A percentile compares a stretch with the other conserved stretches of the same genome.
Evolutionary conservation across 1,140 invertebrate species (phyloP).

Genomic region (Aphelenchoides fujianensis): DNA sequence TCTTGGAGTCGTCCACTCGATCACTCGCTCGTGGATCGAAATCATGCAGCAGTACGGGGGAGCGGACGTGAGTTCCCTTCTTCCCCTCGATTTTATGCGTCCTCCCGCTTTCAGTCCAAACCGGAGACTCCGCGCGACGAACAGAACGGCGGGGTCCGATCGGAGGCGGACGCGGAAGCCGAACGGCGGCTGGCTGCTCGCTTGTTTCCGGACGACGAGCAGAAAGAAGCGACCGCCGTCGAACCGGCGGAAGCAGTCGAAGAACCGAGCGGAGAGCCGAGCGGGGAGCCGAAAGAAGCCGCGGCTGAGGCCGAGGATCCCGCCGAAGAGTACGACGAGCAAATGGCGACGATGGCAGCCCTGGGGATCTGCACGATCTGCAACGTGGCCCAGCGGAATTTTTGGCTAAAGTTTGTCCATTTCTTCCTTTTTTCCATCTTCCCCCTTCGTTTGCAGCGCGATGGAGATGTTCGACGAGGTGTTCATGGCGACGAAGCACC

Average conservation of each 20-base stretch:
- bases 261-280: not conserved
- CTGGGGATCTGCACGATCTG: conserved; percentile 12
- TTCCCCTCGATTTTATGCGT: too few relatives aligned
- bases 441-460: not conserved
- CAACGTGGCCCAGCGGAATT: conserved; percentile 11
- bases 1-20: not conserved
- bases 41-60: conserved; percentile 12
- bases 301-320: not conserved
- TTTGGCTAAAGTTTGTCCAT: conserved; percentile 11
- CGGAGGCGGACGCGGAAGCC: too few relatives aligned
- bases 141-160: too few relatives aligned
- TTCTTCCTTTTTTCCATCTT: not conserved
- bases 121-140: not conserved
- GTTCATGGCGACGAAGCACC: not conserved
- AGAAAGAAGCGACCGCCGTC: too few relatives aligned
- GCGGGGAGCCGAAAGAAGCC: not conserved
- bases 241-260: not conserved
- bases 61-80: not conserved
- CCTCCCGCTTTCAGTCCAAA: not conserved
- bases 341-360: not conserved
- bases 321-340: not conserved
- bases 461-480: conserved; percentile 16
- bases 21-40: conserved; percentile 9
- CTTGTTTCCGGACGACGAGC: too few relatives aligned
- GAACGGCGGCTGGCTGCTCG: too few relatives aligned